These are phyloP conservation scores for Chymomyza costata DNA, from an alignment of 1,140 invertebrate species.

Conservation along the genomic window DNA sequence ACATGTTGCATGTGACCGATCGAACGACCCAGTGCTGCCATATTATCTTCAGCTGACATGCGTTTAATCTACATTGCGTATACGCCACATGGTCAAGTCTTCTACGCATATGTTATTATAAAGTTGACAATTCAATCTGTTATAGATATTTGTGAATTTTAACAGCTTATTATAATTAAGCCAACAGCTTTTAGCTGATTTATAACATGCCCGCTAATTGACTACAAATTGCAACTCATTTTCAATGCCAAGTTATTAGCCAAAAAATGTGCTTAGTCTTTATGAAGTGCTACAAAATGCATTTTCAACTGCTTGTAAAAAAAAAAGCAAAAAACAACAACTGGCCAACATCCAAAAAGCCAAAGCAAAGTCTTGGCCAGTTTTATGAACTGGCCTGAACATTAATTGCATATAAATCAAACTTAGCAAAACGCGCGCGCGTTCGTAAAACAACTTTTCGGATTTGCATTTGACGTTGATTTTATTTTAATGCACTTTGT, in stretches of 20 bases:
- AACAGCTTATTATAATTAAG: slow-evolving; percentile 56
- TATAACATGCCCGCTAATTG: slow-evolving; percentile 48
- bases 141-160: slow-evolving; percentile 35
- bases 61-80: slow-evolving; percentile 17
- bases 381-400: slow-evolving; percentile 34
- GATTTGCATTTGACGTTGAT: slow-evolving; percentile 35
- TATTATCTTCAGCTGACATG: slow-evolving; percentile 31
- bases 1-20: no score
- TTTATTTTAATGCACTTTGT: slow-evolving; percentile 21
- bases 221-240: slow-evolving; percentile 47
- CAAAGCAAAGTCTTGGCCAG: slow-evolving; percentile 14
- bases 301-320: slow-evolving; percentile 39
- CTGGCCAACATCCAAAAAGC: no score
- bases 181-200: slow-evolving; percentile 45
- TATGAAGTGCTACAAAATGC: slow-evolving; percentile 39
- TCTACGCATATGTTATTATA: not conserved
- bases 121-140: slow-evolving; percentile 47
- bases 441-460: no score
- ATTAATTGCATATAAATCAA: slow-evolving; percentile 38
- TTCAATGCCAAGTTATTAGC: slow-evolving; percentile 51
- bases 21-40: no score
- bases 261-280: slow-evolving; percentile 28
- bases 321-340: no score
- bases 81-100: no score
- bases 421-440: slow-evolving; percentile 1